Evolutionary conservation across 1,140 invertebrate genomes (phyloP), one percentile per base, ranked within the genome.

Genomic region (Asobara japonica): DNA sequence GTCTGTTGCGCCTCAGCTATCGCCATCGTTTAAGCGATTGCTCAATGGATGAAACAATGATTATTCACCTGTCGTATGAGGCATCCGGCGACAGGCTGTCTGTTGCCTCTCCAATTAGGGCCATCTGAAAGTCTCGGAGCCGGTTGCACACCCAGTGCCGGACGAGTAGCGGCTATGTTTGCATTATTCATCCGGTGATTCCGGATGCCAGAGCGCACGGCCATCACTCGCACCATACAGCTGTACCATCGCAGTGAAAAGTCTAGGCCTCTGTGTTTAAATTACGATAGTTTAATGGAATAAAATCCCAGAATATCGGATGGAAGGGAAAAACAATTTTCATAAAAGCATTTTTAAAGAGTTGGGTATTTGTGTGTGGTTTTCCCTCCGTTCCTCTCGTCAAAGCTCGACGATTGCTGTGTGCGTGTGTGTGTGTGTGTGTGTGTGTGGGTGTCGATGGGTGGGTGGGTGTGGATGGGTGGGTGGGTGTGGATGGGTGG

Each of bases 181-280:
- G 72, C 33, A 74, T 74, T 64, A 74, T 74, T 69, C 72, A 74
- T 69, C 66, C n/a, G 62, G 66, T 30, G 69, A 74, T 74, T 69
- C 61, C 61, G 72, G 45, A 64, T 65, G 69, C 61, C 61, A 51
- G 69, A 16, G 65, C 65, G 41, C 36, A 61, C 48, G 30, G 71
- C 48, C 51, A 25, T 48, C 38, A 41, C 33, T 66, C 65, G 38
- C 29, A 64, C 18, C 18, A 30, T 61, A 56, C 48, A 61, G 56
- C 56, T 61, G 29, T 29, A 61, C 22, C 56, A n/a, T 45, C 18
- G 41, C 10, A 16, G 41, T 45, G 13, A 45, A 45, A 45, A 45
- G n/a, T n/a, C n/a, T n/a, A n/a, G n/a, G n/a, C n/a, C n/a, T 38
- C n/a, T 38, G 7, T 38, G 36, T 38, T n/a, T n/a, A n/a, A n/a